Percentiles rank a stretch among this genome's conserved stretches.
Evolutionary conservation across 2,888 invertebrate genomes (phyloP).

Genomic region (Sarcophaga carnaria): DNA sequence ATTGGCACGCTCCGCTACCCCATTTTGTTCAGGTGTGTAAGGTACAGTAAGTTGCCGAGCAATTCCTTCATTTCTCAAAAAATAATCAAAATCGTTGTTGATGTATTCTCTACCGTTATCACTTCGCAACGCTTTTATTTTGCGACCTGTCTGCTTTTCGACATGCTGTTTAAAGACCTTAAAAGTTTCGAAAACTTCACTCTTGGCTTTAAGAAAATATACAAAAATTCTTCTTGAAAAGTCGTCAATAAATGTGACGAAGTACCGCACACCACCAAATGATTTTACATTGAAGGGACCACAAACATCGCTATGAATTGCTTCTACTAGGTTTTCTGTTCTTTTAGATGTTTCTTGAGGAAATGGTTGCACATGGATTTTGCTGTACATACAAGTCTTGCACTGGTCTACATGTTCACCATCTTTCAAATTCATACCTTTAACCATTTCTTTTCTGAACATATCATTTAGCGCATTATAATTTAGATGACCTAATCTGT

Average conservation of each 20-base stretch:
- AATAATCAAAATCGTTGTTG: constrained; percentile 46
- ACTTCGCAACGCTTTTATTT: constrained; percentile 45
- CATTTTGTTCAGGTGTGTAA: constrained; percentile 71
- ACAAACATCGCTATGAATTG: constrained; percentile 57
- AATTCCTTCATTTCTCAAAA: constrained; percentile 60
- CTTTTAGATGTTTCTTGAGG: constrained; percentile 29
- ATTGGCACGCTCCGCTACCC: constrained; percentile 68
- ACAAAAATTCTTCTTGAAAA: constrained; percentile 40
- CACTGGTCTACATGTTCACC: neutral
- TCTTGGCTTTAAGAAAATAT: constrained; percentile 51
- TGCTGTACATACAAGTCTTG: constrained; percentile 47
- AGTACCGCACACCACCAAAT: constrained; percentile 46
- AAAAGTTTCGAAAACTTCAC: constrained; percentile 45
- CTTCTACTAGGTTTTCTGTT: constrained; percentile 31
- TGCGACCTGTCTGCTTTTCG: constrained; percentile 53
- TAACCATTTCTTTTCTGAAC: constrained; percentile 27
- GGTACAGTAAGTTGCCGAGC: constrained; percentile 64
- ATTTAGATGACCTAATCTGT: neutral
- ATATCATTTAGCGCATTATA: neutral
- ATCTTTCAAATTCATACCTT: constrained; percentile 16
- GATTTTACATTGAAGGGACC: constrained; percentile 52
- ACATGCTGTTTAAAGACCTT: constrained; percentile 44
- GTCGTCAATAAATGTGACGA: constrained; percentile 56
- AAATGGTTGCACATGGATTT: constrained; percentile 52
- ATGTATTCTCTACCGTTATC: constrained; percentile 56